phyloP scores from a whole-genome alignment of 2,113 vertebrate species.

The Microcebus tavaratra region DNA sequence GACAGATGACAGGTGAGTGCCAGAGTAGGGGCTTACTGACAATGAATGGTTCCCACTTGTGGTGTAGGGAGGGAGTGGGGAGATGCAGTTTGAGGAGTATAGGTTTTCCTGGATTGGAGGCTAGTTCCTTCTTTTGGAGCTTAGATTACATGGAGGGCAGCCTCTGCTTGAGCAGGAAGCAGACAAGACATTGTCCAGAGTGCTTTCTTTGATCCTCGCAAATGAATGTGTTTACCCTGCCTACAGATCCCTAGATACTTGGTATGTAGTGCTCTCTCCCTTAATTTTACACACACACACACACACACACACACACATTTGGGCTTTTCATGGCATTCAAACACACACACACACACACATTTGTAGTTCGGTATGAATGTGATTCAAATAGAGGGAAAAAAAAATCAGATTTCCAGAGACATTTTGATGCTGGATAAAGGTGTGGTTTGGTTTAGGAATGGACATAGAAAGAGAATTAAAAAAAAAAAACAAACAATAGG shows the following conservation, averaged over 20 bases:
- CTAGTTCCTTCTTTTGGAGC: not conserved
- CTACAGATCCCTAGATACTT: not conserved
- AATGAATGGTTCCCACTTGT: not conserved
- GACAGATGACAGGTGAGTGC: no score
- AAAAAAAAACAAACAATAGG: not conserved
- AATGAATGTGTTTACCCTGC: not conserved
- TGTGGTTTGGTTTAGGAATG: not conserved
- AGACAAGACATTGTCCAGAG: not conserved
- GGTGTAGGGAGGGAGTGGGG: rapidly evolving
- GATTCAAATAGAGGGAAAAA: not conserved
- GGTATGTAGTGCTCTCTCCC: not conserved
- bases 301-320: not conserved
- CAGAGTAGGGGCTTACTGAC: not conserved
- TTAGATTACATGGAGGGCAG: not conserved
- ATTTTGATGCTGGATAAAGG: not conserved
- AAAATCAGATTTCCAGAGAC: not conserved
- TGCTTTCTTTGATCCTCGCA: not conserved
- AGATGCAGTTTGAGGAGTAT: not conserved
- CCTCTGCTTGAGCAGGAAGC: not conserved
- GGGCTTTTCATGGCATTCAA: not conserved
- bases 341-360: not conserved
- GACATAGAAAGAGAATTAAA: not conserved
- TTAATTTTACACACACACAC: not conserved
- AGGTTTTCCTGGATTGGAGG: not conserved
- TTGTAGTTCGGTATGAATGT: not conserved